These are phyloP conservation scores for Brachystomella parvula DNA, from an alignment of 1,140 invertebrate species.

Conservation along the genomic window DNA sequence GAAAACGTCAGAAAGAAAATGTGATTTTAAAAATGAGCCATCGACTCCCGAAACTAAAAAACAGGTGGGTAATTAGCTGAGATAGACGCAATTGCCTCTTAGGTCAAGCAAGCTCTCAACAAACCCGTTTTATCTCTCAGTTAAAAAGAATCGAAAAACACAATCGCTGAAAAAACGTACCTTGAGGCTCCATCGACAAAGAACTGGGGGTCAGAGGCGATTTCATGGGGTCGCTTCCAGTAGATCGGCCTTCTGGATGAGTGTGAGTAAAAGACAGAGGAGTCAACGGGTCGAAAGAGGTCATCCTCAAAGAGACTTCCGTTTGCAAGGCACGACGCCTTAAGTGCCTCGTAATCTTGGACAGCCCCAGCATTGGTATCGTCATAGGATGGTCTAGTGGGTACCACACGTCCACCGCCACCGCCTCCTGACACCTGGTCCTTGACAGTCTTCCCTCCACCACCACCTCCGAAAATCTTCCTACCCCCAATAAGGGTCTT, in stretches of 20 bases:
- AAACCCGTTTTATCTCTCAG: no score
- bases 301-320: slow-evolving; percentile 78
- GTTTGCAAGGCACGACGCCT: slow-evolving; percentile 58
- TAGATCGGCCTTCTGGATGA: slow-evolving; percentile 62
- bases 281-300: slow-evolving; percentile 68
- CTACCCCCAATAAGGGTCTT: slow-evolving; percentile 33
- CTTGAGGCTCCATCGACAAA: slow-evolving; percentile 83
- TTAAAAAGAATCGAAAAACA: background rate
- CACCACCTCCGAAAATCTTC: slow-evolving; percentile 31
- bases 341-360: slow-evolving; percentile 64
- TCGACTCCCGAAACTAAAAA: no score
- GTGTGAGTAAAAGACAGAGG: slow-evolving; percentile 69
- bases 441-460: background rate
- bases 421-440: background rate
- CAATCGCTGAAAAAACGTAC: background rate
- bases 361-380: slow-evolving; percentile 42
- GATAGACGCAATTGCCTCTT: no score
- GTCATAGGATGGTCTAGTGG: slow-evolving; percentile 39
- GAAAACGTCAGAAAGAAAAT: background rate
- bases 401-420: slow-evolving; percentile 52
- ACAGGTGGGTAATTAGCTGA: no score
- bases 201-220: slow-evolving; percentile 73
- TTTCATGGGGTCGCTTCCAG: slow-evolving; percentile 84
- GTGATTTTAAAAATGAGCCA: no score
- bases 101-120: no score